A percentile compares a stretch with the other conserved stretches of the same genome.
phyloP scores from a whole-genome alignment of 2,888 invertebrate species.

The Timema podura region DNA sequence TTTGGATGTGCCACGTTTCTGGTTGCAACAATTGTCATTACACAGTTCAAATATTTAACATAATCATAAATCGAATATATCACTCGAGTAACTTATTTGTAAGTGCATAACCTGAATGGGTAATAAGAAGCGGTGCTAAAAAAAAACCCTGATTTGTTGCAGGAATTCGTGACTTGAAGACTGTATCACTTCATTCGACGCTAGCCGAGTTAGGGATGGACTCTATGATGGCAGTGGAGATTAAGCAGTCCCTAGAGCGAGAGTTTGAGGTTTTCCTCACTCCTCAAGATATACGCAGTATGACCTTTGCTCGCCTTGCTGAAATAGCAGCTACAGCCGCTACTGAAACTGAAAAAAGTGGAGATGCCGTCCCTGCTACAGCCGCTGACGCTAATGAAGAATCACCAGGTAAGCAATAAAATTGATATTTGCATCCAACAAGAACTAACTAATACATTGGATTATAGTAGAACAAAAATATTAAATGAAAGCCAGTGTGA shows the following conservation, averaged over 20 bases:
- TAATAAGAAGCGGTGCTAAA: too few relatives aligned
- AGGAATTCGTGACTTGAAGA: conserved; percentile 65
- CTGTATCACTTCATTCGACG: conserved; percentile 53
- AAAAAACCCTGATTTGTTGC: conserved; percentile 5
- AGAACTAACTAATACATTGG: too few relatives aligned
- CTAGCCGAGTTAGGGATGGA: conserved; percentile 94
- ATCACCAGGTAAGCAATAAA: too few relatives aligned
- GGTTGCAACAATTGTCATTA: too few relatives aligned
- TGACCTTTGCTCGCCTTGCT: conserved; percentile 61
- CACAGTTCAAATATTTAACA: too few relatives aligned
- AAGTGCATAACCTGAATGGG: conserved; percentile 26
- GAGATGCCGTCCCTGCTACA: too few relatives aligned
- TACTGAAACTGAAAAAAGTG: background rate
- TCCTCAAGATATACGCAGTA: conserved; percentile 76
- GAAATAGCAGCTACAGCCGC: background rate
- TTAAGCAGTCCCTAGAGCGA: conserved; percentile 86
- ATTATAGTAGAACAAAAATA: too few relatives aligned
- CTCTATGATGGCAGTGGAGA: conserved; percentile 95
- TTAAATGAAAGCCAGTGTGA: too few relatives aligned
- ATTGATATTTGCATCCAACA: too few relatives aligned
- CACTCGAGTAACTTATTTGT: conserved; percentile 41
- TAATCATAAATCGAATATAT: too few relatives aligned
- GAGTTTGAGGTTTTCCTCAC: conserved; percentile 84
- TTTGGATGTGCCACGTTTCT: too few relatives aligned
- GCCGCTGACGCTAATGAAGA: too few relatives aligned